Conservation (phyloP, 2,113 vertebrate genomes). For the Lynx canadensis region DNA sequence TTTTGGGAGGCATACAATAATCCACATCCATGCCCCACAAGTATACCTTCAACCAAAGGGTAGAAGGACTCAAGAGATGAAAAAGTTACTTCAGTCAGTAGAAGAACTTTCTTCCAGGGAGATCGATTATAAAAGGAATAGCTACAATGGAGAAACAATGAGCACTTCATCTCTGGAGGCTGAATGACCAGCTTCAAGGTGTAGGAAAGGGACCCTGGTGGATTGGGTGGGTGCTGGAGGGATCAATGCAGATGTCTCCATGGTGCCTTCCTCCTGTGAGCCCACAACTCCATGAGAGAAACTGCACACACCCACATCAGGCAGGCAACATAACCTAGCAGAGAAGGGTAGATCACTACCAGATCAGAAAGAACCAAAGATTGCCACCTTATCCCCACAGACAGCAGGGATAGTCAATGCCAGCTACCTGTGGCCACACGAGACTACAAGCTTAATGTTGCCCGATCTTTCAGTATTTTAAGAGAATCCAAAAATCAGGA, state of each 20-base stretch:
- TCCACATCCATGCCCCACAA: neutral
- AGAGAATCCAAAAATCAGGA: neutral
- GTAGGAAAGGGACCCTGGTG: neutral
- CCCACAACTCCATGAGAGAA: neutral
- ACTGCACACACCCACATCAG: neutral
- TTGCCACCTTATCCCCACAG: neutral
- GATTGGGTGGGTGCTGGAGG: neutral
- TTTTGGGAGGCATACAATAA: neutral
- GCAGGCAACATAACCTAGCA: neutral
- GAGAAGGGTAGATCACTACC: neutral
- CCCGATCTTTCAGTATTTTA: neutral
- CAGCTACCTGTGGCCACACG: neutral
- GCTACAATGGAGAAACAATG: neutral
- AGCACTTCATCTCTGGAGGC: neutral
- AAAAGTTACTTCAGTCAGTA: neutral
- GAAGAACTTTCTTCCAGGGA: neutral
- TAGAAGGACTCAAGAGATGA: neutral
- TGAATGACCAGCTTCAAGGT: neutral
- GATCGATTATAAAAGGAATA: neutral
- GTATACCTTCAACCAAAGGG: neutral
- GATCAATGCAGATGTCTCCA: neutral
- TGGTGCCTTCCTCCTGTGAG: neutral
- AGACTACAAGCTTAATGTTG: neutral
- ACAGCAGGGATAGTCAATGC: neutral
- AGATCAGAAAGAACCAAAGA: neutral